A percentile compares a stretch with the other conserved stretches of the same genome.
phyloP scores from a whole-genome alignment of 1,140 invertebrate species.

The Ceratina australensis region DNA sequence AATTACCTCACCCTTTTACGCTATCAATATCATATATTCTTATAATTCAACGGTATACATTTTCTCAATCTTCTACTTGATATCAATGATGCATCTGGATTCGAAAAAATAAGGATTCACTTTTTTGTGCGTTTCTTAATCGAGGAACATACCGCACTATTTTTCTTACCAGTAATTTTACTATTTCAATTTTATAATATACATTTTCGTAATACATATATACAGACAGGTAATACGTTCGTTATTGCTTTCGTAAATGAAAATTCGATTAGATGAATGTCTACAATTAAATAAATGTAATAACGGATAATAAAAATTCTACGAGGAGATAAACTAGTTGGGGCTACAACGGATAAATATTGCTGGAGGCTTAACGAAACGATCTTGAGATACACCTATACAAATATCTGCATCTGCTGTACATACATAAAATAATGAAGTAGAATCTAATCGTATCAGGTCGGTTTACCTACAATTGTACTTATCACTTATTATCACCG shows the following conservation, averaged over 20 bases:
- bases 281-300: not conserved
- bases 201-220: conserved; percentile 23
- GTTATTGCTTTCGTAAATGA: conserved; percentile 4
- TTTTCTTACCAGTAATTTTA: conserved; percentile 5
- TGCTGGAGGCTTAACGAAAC: not conserved
- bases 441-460: conserved; percentile 10
- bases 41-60: conserved; percentile 33
- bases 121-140: conserved; percentile 40
- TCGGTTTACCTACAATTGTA: conserved; percentile 6
- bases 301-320: not conserved
- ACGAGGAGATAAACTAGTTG: not conserved
- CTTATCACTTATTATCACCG: conserved; percentile 21
- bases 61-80: not conserved
- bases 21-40: conserved; percentile 39
- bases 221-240: conserved; percentile 21
- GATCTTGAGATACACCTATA: not conserved
- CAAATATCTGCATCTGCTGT: conserved; percentile 10
- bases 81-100: conserved; percentile 18
- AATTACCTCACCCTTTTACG: not conserved
- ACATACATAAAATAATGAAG: conserved; percentile 26
- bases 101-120: conserved; percentile 28
- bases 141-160: conserved; percentile 40
- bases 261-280: not conserved
- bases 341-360: not conserved
- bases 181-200: conserved; percentile 2